Base-by-base conservation (phyloP, 2,888 invertebrate species). In the Pristionchus exspectatus region DNA sequence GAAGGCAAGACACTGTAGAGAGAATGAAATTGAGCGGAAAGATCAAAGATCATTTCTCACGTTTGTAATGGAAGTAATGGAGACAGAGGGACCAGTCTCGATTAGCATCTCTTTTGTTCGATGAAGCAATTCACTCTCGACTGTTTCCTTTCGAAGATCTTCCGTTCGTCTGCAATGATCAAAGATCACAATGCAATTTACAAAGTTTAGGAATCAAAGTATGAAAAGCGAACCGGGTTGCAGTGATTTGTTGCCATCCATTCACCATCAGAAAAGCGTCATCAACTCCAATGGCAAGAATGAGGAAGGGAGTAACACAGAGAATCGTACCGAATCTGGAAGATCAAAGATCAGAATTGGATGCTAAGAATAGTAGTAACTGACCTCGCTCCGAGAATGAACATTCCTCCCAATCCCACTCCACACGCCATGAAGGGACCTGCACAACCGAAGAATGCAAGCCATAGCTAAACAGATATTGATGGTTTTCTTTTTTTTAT, bases 361-460 rank as follows among this genome's bases (percentile, higher is more conserved):
- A 77, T 2, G 74, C 1, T 0, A 4, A 18, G 9, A 27, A 30
- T 33, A 9, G 14, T 10, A 12, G 54, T 24, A 27, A 86, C 27
- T 3, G 92, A 93, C 44, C 93, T 89, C 87, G 94, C 93, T 21
- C 94, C 94, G 21, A 90, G 59, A 83, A 91, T 92, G 84, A 94
- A 94, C 93, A 94, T 93, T 66, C 90, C 89, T 33, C 92, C 91
- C 81, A 93, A 89, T 74, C 91, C 91, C 5, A 91, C 90, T 12
- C 92, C 94, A 84, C 93, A 93, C 0, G 94, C 94, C 94, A 95
- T 95, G 90, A 95, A 95, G 33, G 95, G 95, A 74, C 92, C 92
- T 9, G 93, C 92, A 74, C 94, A 94, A 12, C 94, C 94, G 90
- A 92, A 92, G 5, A 94, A 83, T 12, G 94, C 94, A 7, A 94